Conservation (phyloP, 2,888 invertebrate species). For the Pseudococcus longispinus region DNA sequence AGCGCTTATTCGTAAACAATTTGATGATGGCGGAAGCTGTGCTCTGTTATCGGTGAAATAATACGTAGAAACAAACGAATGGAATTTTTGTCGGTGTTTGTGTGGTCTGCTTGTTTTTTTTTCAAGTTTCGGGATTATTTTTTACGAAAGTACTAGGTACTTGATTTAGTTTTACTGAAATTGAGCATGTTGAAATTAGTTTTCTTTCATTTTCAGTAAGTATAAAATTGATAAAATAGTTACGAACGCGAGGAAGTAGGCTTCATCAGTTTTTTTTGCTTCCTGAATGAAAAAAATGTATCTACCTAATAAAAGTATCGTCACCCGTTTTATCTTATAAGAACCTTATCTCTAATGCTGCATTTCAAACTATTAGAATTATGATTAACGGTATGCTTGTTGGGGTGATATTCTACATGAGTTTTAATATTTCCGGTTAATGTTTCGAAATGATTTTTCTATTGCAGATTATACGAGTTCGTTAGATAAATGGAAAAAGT, state of each 20-base stretch:
- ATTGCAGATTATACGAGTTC: conserved; percentile 46
- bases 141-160: too few relatives aligned
- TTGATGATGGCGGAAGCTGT: not conserved
- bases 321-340: not conserved
- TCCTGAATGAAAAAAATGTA: not conserved
- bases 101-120: not conserved
- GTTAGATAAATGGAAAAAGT: conserved; percentile 58
- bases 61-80: not conserved
- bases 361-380: not conserved
- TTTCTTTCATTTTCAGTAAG: too few relatives aligned
- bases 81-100: not conserved
- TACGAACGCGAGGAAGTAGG: too few relatives aligned
- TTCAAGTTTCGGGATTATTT: too few relatives aligned
- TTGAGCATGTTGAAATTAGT: too few relatives aligned
- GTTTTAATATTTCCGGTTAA: not conserved
- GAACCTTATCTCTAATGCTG: not conserved
- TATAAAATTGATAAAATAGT: too few relatives aligned
- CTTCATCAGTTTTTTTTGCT: not conserved
- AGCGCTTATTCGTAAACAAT: not conserved
- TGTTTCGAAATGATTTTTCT: not conserved
- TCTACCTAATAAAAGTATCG: not conserved
- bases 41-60: not conserved
- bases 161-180: too few relatives aligned
- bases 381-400: not conserved
- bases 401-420: not conserved